These are phyloP conservation scores for Rhagoletis pomonella DNA, from an alignment of 1,140 invertebrate genomes.

Conservation along the genomic window DNA sequence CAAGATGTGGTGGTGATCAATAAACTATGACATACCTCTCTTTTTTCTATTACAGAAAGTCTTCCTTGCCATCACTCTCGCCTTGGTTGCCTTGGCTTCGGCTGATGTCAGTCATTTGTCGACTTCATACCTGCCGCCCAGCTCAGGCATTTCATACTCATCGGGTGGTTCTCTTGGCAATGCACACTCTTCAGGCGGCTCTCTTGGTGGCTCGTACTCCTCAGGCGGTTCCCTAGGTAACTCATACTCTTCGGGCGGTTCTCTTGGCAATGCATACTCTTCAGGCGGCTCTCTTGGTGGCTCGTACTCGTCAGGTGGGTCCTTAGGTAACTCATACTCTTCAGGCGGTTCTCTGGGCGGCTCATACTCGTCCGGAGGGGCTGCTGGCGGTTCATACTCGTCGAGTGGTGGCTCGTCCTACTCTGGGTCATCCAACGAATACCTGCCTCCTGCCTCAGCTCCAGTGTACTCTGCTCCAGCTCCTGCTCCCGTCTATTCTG, in stretches of 20 bases:
- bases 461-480: not conserved
- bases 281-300: not conserved
- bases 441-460: constrained; percentile 54
- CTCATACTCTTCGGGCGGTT: no score
- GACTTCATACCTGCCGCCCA: constrained; percentile 62
- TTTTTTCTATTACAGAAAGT: constrained; percentile 64
- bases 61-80: constrained; percentile 67
- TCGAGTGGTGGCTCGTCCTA: not conserved
- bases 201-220: not conserved
- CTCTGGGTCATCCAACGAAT: constrained; percentile 47
- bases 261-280: not conserved
- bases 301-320: no score
- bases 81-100: constrained; percentile 67
- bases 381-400: not conserved
- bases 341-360: no score
- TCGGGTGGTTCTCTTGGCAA: not conserved
- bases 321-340: no score
- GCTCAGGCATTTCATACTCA: no score
- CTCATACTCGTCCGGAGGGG: not conserved
- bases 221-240: no score
- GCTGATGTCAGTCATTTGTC: constrained; percentile 71
- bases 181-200: constrained; percentile 19
- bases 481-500: no score
- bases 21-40: no score
- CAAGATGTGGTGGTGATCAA: no score